Percentiles rank a stretch among this genome's conserved stretches.
phyloP scores from a whole-genome alignment of 2,797 vertebrate genomes.

The Benthosema pterotum region DNA sequence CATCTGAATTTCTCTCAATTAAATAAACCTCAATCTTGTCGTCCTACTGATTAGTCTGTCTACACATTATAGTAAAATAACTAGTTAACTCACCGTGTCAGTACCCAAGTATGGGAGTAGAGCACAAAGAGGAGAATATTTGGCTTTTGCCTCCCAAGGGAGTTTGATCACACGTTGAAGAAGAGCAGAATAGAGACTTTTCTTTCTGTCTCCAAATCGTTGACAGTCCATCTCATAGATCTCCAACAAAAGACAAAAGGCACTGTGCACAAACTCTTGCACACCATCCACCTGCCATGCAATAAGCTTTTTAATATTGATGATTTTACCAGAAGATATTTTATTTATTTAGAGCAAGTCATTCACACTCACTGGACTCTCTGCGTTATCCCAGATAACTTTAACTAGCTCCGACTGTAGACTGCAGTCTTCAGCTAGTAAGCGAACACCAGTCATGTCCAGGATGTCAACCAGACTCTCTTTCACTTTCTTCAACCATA shows the following conservation, averaged over 20 bases:
- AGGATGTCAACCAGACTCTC: constrained; percentile 77
- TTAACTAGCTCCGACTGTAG: constrained; percentile 73
- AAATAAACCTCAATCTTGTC: too few species aligned
- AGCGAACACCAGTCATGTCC: constrained; percentile 54
- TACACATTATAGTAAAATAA: too few species aligned
- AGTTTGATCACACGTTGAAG: constrained; percentile 77
- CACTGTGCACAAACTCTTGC: constrained; percentile 78
- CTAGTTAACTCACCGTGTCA: constrained; percentile 70
- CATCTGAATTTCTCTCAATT: neutral
- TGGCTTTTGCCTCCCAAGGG: constrained; percentile 87
- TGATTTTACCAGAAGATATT: neutral
- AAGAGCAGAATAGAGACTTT: constrained; percentile 71
- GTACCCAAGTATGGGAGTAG: constrained; percentile 84
- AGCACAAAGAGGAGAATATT: constrained; percentile 83
- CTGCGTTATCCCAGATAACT: constrained; percentile 86
- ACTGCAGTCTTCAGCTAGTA: constrained; percentile 68
- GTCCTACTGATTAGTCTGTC: too few species aligned
- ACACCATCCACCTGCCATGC: constrained; percentile 84
- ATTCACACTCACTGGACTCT: constrained; percentile 82
- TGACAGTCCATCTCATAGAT: constrained; percentile 84
- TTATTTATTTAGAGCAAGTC: neutral
- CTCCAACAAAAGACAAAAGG: constrained; percentile 83
- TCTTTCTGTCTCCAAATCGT: constrained; percentile 72
- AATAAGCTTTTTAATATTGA: neutral
- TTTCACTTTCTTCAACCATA: constrained; percentile 86